Base-by-base conservation (phyloP, 2,113 vertebrate genomes). In the Chlamydotis undulata region DNA sequence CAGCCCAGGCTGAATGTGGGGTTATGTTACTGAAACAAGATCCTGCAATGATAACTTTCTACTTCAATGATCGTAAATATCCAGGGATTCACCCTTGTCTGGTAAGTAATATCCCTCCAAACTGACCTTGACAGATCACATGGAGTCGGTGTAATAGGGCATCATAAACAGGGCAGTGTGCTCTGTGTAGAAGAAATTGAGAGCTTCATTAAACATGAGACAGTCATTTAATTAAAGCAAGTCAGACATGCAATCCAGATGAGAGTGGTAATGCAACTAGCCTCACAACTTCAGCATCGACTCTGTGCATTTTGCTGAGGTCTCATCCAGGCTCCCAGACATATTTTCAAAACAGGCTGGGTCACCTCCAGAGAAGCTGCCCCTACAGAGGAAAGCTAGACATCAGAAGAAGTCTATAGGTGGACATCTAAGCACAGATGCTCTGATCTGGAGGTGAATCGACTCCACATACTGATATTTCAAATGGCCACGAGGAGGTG, bases 161-260 rank as follows among this genome's bases (percentile, higher is more conserved):
- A 5, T 16, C 35, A 14, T 15, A 31, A 93, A 55, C 64, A 33
- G 57, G 39, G 56, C 73, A 29, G 9, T 1, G 65, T 53, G 56
- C 35, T 59, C 24, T 17, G 64, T 39, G 35, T 19, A 33, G 10
- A 39, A 74, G 53, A 35, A 82, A 79, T 6, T 10, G 59, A 85
- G 78, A 93, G 57, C 77, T 79, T 76, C 87, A 56, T 93, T 94
- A 90, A 69, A 80, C 80, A 49, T 15, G 31, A 83, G 52, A 25
- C 49, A 64, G 15, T 26, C 39, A 29, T 24, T 93, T 94, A 56
- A 65, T 88, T 90, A 83, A 21, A 53, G 47, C 53, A 47, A 83
- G 49, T 37, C 79, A 26, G 49, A 77, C 35, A 7, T 2, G 53
- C 29, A 31, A 2, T 18, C 17, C 39, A 33, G 71, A 41, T 19